Percentiles rank a stretch among this genome's conserved stretches.
phyloP scores from a whole-genome alignment of 2,113 vertebrate species.

The Psammodynastes pulverulentus region DNA sequence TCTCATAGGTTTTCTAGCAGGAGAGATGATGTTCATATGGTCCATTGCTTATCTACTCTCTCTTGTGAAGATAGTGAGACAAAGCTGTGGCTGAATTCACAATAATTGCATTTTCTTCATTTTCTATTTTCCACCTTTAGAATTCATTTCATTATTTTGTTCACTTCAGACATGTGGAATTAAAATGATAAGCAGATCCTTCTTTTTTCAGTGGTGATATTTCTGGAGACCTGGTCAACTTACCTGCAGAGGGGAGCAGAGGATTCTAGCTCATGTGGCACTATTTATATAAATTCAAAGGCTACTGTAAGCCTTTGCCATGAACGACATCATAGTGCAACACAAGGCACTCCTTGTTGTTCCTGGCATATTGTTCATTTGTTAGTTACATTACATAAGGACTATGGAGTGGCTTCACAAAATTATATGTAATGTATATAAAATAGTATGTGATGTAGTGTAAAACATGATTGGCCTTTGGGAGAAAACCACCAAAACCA shows the following conservation, averaged over 20 bases:
- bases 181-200: not conserved
- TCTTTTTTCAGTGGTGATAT: not conserved
- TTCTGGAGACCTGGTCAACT: not conserved
- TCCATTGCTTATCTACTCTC: not conserved
- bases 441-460: not conserved
- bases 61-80: not conserved
- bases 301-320: not conserved
- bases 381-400: not conserved
- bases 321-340: not conserved
- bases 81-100: not conserved
- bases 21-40: not conserved
- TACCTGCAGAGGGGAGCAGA: not conserved
- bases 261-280: not conserved
- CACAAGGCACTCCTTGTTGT: not conserved
- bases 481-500: not conserved
- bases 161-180: not conserved
- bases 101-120: not conserved
- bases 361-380: not conserved
- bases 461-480: not conserved
- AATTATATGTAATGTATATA: not conserved
- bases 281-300: not conserved
- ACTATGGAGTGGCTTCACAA: not conserved
- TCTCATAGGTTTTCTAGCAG: not conserved
- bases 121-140: constrained; percentile 2
- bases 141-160: not conserved